These are phyloP conservation scores for Watersipora subatra DNA, from an alignment of 1,140 invertebrate genomes.

Conservation along the genomic window DNA sequence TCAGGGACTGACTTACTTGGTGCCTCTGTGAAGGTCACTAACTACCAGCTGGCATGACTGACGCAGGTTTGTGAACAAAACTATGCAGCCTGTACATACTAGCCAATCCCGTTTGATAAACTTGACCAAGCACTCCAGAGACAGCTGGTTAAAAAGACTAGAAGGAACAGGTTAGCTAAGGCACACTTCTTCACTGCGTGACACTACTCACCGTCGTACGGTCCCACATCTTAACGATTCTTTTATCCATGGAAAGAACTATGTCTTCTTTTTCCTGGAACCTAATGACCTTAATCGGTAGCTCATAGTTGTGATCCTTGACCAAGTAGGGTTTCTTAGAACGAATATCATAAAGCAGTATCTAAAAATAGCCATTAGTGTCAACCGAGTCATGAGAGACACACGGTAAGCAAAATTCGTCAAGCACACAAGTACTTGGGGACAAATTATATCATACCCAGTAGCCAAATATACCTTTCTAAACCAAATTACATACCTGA, in stretches of 20 bases:
- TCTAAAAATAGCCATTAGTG: slow-evolving; percentile 21
- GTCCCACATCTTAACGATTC: slow-evolving; percentile 89
- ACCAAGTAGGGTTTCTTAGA: slow-evolving; percentile 71
- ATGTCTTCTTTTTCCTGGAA: slow-evolving; percentile 58
- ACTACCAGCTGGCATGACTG: no score
- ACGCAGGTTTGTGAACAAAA: no score
- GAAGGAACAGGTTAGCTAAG: background rate
- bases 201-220: slow-evolving; percentile 59
- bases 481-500: slow-evolving; percentile 54
- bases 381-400: background rate
- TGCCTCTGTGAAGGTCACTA: no score
- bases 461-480: background rate
- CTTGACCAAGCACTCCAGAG: no score
- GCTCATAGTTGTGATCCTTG: slow-evolving; percentile 88
- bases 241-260: slow-evolving; percentile 79
- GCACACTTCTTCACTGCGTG: background rate
- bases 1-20: no score
- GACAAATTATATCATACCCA: no score
- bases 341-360: slow-evolving; percentile 86
- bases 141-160: background rate
- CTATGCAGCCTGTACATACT: no score
- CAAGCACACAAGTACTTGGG: no score
- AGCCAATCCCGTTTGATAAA: no score
- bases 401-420: slow-evolving; percentile 1
- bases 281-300: slow-evolving; percentile 76